A percentile compares a stretch with the other conserved stretches of the same genome.
Conservation (phyloP, 2,888 invertebrate genomes). For the Athetis lepigone region DNA sequence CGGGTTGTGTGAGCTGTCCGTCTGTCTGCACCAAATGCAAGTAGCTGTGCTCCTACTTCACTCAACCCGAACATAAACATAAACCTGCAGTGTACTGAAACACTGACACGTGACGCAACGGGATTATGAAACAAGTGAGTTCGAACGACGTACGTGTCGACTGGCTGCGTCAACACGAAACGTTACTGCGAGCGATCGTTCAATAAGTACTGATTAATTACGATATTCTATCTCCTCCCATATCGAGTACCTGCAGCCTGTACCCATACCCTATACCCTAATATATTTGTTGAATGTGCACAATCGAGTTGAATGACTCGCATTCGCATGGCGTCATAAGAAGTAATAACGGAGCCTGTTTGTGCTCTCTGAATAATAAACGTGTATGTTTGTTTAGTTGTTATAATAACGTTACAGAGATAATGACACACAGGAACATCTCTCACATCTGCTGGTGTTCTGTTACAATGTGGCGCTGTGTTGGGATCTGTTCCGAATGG, state of each 20-base stretch:
- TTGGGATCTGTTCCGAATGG: background rate
- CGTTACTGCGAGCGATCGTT: too few species aligned
- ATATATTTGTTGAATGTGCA: too few species aligned
- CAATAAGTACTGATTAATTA: too few species aligned
- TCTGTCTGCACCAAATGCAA: background rate
- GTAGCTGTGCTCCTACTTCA: background rate
- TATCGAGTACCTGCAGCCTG: background rate
- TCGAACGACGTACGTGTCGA: too few species aligned
- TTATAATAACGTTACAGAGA: conserved; percentile 5
- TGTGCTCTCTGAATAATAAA: conserved; percentile 16
- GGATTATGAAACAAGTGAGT: too few species aligned
- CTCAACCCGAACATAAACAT: background rate
- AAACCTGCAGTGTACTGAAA: background rate
- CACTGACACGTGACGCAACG: too few species aligned
- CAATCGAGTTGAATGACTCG: conserved; percentile 19
- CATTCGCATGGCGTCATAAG: background rate
- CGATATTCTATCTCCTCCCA: too few species aligned
- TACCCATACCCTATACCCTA: too few species aligned
- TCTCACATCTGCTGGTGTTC: conserved; percentile 9
- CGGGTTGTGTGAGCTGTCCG: too few species aligned
- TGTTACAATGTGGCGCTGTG: background rate
- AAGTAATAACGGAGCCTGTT: background rate
- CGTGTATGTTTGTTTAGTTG: conserved; percentile 7
- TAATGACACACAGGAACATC: background rate
- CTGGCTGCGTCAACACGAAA: too few species aligned